These are phyloP conservation scores for Clusia tigrina DNA, from an alignment of 2,888 invertebrate genomes.

Conservation along the genomic window DNA sequence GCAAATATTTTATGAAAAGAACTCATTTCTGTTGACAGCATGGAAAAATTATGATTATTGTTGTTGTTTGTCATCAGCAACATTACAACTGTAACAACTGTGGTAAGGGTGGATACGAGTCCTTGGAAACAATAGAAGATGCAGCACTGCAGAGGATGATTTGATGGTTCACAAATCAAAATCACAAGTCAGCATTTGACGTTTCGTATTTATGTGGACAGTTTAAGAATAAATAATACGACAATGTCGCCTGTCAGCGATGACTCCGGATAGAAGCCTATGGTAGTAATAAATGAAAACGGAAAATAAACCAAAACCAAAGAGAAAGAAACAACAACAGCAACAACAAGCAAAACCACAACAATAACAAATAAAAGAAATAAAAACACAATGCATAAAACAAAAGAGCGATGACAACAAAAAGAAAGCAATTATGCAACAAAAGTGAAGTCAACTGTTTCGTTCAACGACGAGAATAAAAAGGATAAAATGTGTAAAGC, in stretches of 20 bases:
- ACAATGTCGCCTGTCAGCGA: neutral
- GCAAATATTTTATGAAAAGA: slow-evolving; percentile 20
- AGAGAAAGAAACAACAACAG: too few relatives aligned
- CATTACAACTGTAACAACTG: slow-evolving; percentile 1
- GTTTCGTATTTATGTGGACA: slow-evolving; percentile 16
- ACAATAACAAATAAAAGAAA: neutral
- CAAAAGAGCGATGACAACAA: slow-evolving; percentile 5
- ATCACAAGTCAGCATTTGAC: slow-evolving; percentile 15
- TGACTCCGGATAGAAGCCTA: slow-evolving; percentile 10
- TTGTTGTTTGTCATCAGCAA: slow-evolving; percentile 3
- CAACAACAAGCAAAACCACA: neutral
- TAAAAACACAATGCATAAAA: slow-evolving; percentile 6
- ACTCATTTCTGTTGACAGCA: slow-evolving; percentile 19
- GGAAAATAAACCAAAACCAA: too few relatives aligned
- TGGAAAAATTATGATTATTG: slow-evolving; percentile 7
- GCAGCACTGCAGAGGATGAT: slow-evolving; percentile 4
- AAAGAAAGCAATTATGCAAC: slow-evolving; percentile 25
- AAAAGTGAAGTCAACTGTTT: slow-evolving; percentile 21
- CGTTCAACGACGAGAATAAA: neutral
- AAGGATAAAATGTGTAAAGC: neutral
- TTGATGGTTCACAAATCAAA: slow-evolving; percentile 26
- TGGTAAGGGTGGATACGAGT: too few relatives aligned
- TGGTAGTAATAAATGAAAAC: slow-evolving; percentile 14
- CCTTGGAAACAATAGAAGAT: neutral
- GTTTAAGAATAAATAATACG: slow-evolving; percentile 11